Base-by-base conservation (phyloP, 2,113 vertebrate species). In the Hemiscyllium ocellatum region DNA sequence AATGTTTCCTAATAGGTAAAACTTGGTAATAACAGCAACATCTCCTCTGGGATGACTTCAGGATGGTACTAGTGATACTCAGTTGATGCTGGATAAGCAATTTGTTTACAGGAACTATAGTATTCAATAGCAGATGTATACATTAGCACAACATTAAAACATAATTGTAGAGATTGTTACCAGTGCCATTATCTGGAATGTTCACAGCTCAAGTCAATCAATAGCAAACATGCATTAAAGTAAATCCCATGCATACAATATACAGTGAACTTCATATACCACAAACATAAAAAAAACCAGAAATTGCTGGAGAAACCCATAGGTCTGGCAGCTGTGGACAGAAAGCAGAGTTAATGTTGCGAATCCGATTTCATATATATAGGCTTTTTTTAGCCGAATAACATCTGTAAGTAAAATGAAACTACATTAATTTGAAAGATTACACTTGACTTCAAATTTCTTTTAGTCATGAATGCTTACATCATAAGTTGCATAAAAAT, bases 81-180 rank as follows among this genome's bases (percentile, higher is more conserved):
- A 95, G 42, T 52, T 95, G 68, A 72, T 33, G 42, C 13, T 52
- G 94, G 26, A 72, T 95, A 90, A 61, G 52, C 87, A 90, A 90
- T 61, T 52, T 90, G 87, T 61, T 90, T 90, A 29, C 50, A 52
- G 61, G 87, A 90, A 61, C 87, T 52, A 61, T 90, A 61, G 52
- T 61, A 69, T 69, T 94, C 26, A 93, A 93, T 66, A 29, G 17
- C 37, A 61, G 56, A 66, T 24, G 22, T 37, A 66, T 20, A 42
- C n/a, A 4, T 37, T 17, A 90, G 56, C n/a, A 15, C 1, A 6
- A 15, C 10, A 6, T 8, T 52, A 65, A 29, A 90, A 13, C 29
- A 61, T n/a, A 65, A 20, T 1, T 66, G 15, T 17, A 10, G 19
- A 93, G 7, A 20, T 66, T 93, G n/a, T 4, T 17, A 93, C n/a